A percentile compares a stretch with the other conserved stretches of the same genome.
These are phyloP conservation scores for Symphodus melops DNA, from an alignment of 2,113 vertebrate genomes.

Conservation along the genomic window DNA sequence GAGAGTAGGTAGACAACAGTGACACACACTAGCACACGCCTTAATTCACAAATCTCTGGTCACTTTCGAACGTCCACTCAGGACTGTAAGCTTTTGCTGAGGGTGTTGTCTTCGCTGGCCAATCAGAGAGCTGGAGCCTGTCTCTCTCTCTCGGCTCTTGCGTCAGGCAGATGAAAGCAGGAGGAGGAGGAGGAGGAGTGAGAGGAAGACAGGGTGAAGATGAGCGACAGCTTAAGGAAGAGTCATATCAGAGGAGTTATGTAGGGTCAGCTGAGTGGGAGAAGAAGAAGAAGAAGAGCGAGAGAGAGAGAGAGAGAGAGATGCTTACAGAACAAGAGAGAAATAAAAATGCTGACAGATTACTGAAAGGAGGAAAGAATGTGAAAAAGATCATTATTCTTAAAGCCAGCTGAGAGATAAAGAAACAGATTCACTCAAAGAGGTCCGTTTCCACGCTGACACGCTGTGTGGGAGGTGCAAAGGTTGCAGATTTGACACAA, in stretches of 20 bases:
- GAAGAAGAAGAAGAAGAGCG: neutral
- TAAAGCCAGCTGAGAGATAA: conserved; percentile 8
- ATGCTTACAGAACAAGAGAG: neutral
- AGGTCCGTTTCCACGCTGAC: conserved; percentile 42
- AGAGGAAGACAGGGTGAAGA: conserved; percentile 15
- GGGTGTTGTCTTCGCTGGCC: conserved; percentile 61
- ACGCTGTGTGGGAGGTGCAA: conserved; percentile 39
- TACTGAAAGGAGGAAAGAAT: neutral
- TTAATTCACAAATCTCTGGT: conserved; percentile 31
- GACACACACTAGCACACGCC: neutral
- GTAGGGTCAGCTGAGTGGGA: conserved; percentile 34
- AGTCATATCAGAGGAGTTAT: conserved; percentile 11
- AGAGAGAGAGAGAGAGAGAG: neutral
- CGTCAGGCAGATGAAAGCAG: conserved; percentile 49
- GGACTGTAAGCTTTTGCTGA: conserved; percentile 29
- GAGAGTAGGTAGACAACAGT: neutral
- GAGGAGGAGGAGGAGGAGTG: conserved; percentile 12
- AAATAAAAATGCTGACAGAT: conserved; percentile 4
- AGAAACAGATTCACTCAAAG: conserved; percentile 20
- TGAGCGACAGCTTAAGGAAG: conserved; percentile 18
- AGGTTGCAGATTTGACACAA: conserved; percentile 44
- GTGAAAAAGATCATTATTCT: neutral
- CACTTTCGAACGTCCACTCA: conserved; percentile 20
- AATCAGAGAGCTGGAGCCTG: conserved; percentile 51
- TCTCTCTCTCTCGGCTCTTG: conserved; percentile 42